Evolutionary conservation across 2,113 vertebrate genomes (phyloP).

Genomic region (Nothoprocta perdicaria): DNA sequence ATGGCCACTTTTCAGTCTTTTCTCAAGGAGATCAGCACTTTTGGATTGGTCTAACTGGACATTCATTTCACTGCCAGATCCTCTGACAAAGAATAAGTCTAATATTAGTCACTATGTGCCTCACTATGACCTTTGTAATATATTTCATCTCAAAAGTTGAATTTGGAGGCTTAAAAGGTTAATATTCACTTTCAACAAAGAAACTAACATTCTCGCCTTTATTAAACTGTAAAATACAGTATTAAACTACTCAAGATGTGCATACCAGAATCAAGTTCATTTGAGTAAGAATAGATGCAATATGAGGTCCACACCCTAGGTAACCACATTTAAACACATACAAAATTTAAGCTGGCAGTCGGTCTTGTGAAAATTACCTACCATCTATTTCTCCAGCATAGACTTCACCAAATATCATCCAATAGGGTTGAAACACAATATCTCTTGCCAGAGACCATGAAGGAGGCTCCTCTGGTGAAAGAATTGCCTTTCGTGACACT

Average conservation of each 20-base stretch:
- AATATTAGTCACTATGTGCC: neutral
- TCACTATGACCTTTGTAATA: neutral
- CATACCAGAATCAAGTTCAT: neutral
- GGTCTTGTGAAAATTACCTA: slow-evolving; percentile 66
- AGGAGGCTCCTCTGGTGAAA: slow-evolving; percentile 88
- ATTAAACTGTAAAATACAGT: neutral
- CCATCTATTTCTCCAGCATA: slow-evolving; percentile 91
- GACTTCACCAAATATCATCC: slow-evolving; percentile 98
- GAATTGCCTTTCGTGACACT: slow-evolving; percentile 92
- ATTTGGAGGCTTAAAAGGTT: neutral
- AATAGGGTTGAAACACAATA: slow-evolving; percentile 94
- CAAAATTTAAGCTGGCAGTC: neutral
- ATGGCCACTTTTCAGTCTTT: neutral
- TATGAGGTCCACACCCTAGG: neutral
- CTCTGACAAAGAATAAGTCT: neutral
- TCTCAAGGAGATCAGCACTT: neutral
- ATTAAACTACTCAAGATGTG: neutral
- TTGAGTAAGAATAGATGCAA: neutral
- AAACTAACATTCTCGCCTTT: neutral
- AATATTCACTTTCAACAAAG: neutral
- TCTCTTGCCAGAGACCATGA: slow-evolving; percentile 91
- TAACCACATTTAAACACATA: neutral
- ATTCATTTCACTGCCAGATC: neutral
- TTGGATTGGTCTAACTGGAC: neutral
- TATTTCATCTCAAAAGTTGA: neutral